These are phyloP conservation scores for Pipra filicauda DNA, from an alignment of 2,113 vertebrate genomes.

Conservation along the genomic window DNA sequence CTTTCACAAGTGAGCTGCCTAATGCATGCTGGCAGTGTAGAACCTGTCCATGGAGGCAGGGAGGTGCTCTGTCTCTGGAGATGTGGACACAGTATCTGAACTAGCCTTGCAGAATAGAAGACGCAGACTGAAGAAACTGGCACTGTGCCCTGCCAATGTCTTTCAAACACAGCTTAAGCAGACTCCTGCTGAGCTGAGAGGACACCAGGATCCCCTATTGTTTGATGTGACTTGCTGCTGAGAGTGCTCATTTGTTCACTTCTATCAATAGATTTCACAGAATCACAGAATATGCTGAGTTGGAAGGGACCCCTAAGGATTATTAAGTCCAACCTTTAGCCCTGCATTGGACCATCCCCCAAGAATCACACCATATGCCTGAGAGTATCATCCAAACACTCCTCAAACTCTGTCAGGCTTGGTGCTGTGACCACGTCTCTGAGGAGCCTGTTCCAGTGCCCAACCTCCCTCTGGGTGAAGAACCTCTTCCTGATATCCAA, in stretches of 20 bases:
- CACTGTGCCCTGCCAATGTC: not conserved
- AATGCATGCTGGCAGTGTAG: not conserved
- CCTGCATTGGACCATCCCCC: not conserved
- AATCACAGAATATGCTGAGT: not conserved
- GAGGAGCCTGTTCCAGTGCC: not conserved
- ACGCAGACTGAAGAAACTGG: not conserved
- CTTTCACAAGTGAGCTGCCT: not conserved
- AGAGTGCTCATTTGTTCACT: not conserved
- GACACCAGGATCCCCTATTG: not conserved
- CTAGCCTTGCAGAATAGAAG: not conserved
- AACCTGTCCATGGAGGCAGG: rapidly evolving
- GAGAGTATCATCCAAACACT: not conserved
- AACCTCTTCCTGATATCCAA: not conserved
- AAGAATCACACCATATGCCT: not conserved
- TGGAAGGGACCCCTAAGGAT: not conserved
- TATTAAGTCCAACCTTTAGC: not conserved
- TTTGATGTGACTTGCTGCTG: not conserved
- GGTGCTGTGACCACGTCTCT: not conserved
- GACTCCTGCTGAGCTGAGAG: not conserved
- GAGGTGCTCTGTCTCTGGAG: not conserved
- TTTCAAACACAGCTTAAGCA: not conserved
- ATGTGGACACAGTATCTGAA: not conserved
- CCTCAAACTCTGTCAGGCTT: not conserved
- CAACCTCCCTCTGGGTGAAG: not conserved
- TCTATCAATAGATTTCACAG: not conserved